Conservation (phyloP, 2,113 vertebrate species). For the Anarhynchus alexandrinus region DNA sequence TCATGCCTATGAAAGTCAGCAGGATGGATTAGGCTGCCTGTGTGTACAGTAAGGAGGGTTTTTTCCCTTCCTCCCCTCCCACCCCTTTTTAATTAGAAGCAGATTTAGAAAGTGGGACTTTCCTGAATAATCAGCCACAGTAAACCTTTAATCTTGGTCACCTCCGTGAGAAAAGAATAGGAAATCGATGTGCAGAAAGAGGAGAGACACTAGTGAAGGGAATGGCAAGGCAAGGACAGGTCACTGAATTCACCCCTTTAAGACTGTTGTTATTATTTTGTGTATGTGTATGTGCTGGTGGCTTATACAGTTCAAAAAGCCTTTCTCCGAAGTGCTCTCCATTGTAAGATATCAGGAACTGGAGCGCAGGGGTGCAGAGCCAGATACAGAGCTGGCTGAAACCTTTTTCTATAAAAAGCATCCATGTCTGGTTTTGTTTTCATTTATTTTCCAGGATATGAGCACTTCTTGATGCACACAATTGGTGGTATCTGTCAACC, state of each 20-base stretch:
- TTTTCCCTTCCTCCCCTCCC: neutral
- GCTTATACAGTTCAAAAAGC: neutral
- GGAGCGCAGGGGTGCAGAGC: neutral
- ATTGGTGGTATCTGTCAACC: neutral
- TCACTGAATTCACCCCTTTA: neutral
- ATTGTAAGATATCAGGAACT: neutral
- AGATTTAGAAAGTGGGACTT: slow-evolving; percentile 61
- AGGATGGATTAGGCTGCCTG: slow-evolving; percentile 27
- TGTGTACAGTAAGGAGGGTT: neutral
- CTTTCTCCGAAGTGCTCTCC: neutral
- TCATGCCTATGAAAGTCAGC: slow-evolving; percentile 39
- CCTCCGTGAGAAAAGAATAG: neutral
- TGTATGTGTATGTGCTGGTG: neutral
- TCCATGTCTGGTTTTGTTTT: neutral
- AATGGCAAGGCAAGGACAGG: neutral
- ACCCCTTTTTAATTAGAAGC: slow-evolving; percentile 62
- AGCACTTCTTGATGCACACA: neutral
- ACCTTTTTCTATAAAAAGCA: neutral
- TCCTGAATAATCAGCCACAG: slow-evolving; percentile 46
- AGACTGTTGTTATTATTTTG: neutral
- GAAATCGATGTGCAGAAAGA: neutral
- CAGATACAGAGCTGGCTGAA: neutral
- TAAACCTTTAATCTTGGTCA: slow-evolving; percentile 27
- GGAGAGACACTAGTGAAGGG: neutral
- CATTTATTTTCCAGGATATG: neutral